A percentile compares a stretch with the other conserved stretches of the same genome.
phyloP scores from a whole-genome alignment of 2,888 invertebrate species.

The Gymnosoma rotundatum region DNA sequence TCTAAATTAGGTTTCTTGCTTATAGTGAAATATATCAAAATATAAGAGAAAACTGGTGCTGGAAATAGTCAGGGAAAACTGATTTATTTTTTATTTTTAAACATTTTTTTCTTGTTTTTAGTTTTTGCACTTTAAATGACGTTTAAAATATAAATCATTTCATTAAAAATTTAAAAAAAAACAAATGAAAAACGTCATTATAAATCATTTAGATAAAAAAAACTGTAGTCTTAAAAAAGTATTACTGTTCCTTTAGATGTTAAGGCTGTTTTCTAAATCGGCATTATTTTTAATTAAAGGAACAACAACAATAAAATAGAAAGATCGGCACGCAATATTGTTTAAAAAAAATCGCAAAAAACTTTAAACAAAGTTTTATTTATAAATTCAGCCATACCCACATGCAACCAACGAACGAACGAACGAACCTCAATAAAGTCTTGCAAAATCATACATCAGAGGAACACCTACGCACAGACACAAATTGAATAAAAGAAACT shows the following conservation, averaged over 20 bases:
- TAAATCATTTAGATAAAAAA: slow-evolving; percentile 58
- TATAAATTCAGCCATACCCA: slow-evolving; percentile 49
- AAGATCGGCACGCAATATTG: slow-evolving; percentile 66
- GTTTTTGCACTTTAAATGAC: not conserved
- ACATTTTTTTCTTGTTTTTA: not conserved
- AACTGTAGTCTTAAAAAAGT: slow-evolving; percentile 5
- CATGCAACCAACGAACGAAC: slow-evolving; percentile 54
- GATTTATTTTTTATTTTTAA: too few species aligned
- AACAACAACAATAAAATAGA: slow-evolving; percentile 41
- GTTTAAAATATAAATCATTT: slow-evolving; percentile 54
- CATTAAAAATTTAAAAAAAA: slow-evolving; percentile 25
- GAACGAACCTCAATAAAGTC: slow-evolving; percentile 4
- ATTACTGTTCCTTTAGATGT: slow-evolving; percentile 9
- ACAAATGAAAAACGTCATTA: slow-evolving; percentile 51
- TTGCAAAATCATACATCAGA: slow-evolving; percentile 27
- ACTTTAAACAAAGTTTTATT: slow-evolving; percentile 24
- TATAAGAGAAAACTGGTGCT: too few species aligned
- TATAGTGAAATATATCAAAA: too few species aligned
- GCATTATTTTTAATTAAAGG: slow-evolving; percentile 64
- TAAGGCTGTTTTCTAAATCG: slow-evolving; percentile 32
- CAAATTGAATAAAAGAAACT: slow-evolving; percentile 12
- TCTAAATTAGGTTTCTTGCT: too few species aligned
- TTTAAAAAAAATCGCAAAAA: slow-evolving; percentile 38
- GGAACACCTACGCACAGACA: slow-evolving; percentile 68
- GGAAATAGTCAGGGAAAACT: too few species aligned